phyloP scores from a whole-genome alignment of 1,140 invertebrate genomes.

The Drosophila subpulchrella region DNA sequence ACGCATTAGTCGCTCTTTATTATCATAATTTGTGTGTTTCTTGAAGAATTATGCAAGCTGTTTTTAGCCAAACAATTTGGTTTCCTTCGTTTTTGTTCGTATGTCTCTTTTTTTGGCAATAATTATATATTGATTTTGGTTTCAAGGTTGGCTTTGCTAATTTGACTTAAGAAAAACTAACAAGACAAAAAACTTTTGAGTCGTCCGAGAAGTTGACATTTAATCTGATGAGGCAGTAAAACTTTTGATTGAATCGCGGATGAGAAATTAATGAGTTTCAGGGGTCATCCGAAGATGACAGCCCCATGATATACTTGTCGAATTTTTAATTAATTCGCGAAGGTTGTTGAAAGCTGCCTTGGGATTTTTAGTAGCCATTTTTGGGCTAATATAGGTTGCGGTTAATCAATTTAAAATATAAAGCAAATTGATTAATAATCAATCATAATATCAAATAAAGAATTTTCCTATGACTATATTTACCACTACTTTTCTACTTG shows the following conservation, averaged over 20 bases:
- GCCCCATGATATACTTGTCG: neutral
- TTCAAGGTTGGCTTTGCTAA: constrained; percentile 47
- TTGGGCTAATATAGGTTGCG: too few relatives aligned
- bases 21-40: constrained; percentile 51
- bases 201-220: constrained; percentile 43
- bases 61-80: constrained; percentile 37
- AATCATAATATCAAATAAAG: too few relatives aligned
- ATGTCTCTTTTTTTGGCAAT: constrained; percentile 10
- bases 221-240: constrained; percentile 23
- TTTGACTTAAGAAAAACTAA: constrained; percentile 41
- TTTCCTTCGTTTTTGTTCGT: constrained; percentile 15
- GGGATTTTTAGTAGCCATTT: neutral
- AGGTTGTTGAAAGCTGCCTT: constrained; percentile 4
- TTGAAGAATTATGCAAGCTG: constrained; percentile 50
- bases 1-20: constrained; percentile 57
- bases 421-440: too few relatives aligned
- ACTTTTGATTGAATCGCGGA: constrained; percentile 23
- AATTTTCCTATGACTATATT: too few relatives aligned
- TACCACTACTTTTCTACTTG: too few relatives aligned
- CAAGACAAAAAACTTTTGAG: constrained; percentile 13
- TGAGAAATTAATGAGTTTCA: constrained; percentile 28
- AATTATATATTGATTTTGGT: constrained; percentile 53
- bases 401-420: too few relatives aligned
- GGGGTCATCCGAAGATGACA: constrained; percentile 20
- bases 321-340: constrained; percentile 2